Base-by-base conservation (phyloP, 2,797 vertebrate genomes). In the Helostoma temminkii region DNA sequence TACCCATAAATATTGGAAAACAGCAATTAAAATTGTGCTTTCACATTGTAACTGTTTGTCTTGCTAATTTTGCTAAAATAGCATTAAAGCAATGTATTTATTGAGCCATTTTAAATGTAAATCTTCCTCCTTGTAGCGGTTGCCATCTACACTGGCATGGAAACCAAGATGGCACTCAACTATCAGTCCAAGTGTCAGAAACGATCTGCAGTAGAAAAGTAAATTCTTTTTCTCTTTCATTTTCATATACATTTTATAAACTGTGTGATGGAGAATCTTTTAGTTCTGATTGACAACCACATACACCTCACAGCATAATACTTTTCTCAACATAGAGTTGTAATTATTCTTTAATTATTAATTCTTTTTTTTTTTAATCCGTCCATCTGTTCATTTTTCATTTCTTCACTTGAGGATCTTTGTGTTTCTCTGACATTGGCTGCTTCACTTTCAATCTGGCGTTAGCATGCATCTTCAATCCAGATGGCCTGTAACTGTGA, bases 101-200 rank as follows among this genome's bases (percentile, higher is more conserved):
- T 39, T 16, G n/a, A 18, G 15, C 49, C 49, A 21, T 34, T 19
- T 53, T 21, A 41, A 4, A 10, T 1, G 26, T 26, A 4, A 4
- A 28, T 60, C 39, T 61, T 4, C 81, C 2, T 56, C 6, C n/a
- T 10, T 86, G 56, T 55, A 99, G 98, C 96, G 45, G 97, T 97
- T 39, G 97, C 95, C 62, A 96, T 98, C 86, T 99, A 99, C 89
- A 99, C 98, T 0, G 98, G 98, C 80, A 99, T 99, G 98, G 98
- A 99, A 86, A 97, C 96, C 25, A 99, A 99, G 92, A 99, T 99
- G 98, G 97, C 98, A 6, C 93, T 99, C 66, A 99, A 99, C 89
- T 99, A 99, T 69, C 97, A 99, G 66, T 93, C 96, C 39, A 99
- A 99, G 86, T 96, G 96, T 72, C 97, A 99, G 93, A 99, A 99